phyloP scores from a whole-genome alignment of 1,140 invertebrate species.

The Drosophila lacteicornis region DNA sequence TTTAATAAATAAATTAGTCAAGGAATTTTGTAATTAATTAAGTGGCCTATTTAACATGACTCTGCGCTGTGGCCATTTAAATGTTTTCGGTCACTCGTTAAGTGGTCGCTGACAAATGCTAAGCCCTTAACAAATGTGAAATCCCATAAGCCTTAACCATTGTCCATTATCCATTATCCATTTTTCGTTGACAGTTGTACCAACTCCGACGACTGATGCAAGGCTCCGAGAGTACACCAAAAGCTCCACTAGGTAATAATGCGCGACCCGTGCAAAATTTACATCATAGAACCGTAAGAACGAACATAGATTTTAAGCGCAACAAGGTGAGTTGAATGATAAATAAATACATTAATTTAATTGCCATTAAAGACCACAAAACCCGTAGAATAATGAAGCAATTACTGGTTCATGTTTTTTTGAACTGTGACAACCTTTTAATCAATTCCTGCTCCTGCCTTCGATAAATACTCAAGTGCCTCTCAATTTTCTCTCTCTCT shows the following conservation, averaged over 20 bases:
- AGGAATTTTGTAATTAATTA: not conserved
- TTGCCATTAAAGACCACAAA: not conserved
- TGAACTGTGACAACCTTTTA: not conserved
- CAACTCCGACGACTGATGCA: constrained; percentile 94
- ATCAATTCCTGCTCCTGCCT: no score
- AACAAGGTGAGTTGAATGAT: constrained; percentile 85
- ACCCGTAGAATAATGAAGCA: not conserved
- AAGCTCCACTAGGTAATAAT: constrained; percentile 97
- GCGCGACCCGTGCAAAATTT: constrained; percentile 95
- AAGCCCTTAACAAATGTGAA: not conserved
- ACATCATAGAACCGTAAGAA: constrained; percentile 96
- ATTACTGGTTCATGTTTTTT: not conserved
- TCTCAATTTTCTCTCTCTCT: not conserved
- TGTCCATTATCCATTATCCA: not conserved
- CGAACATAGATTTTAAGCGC: constrained; percentile 97
- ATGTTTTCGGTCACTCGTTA: not conserved
- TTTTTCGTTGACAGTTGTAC: constrained; percentile 88
- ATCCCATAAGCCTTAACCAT: not conserved
- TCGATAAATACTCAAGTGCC: not conserved
- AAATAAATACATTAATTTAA: no score
- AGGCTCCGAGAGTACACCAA: constrained; percentile 92
- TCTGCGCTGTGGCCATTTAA: not conserved
- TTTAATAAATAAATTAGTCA: no score
- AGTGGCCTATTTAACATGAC: not conserved
- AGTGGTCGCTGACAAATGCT: not conserved